phyloP scores from a whole-genome alignment of 2,797 vertebrate species.

The Erethizon dorsatum region DNA sequence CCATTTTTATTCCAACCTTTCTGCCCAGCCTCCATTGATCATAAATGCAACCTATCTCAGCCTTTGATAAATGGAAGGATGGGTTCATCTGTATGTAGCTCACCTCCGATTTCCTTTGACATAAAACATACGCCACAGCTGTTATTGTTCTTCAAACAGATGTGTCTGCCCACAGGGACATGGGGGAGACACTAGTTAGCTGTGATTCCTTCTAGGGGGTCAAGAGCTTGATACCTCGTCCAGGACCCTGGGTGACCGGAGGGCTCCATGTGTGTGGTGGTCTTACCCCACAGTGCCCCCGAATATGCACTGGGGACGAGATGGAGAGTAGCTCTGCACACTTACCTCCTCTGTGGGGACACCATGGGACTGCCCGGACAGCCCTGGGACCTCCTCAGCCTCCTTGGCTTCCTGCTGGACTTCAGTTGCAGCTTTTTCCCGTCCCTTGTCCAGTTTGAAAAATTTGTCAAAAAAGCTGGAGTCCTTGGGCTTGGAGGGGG shows the following conservation, averaged over 20 bases:
- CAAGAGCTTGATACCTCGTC: neutral
- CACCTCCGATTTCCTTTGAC: neutral
- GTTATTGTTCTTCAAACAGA: neutral
- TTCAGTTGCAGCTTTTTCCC: slow-evolving; percentile 71
- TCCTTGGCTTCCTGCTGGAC: slow-evolving; percentile 65
- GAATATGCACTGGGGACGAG: accelerated
- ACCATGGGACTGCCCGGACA: slow-evolving; percentile 37
- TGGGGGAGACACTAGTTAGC: accelerated
- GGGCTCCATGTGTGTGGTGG: neutral
- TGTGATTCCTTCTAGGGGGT: neutral
- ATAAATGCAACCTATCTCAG: neutral
- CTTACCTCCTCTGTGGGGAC: slow-evolving; percentile 86
- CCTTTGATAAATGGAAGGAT: neutral
- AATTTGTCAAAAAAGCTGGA: slow-evolving; percentile 90
- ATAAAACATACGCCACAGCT: neutral
- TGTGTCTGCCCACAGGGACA: neutral
- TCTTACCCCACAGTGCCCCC: neutral
- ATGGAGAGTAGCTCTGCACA: slow-evolving; percentile 1
- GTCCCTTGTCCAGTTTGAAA: slow-evolving; percentile 90
- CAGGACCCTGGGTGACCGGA: neutral
- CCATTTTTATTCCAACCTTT: slow-evolving; percentile 5
- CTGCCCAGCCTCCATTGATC: neutral
- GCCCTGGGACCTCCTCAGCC: neutral
- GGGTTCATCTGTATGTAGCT: accelerated
- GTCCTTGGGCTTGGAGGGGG: slow-evolving; percentile 79